Percentiles rank a stretch among this genome's conserved stretches.
Evolutionary conservation across 2,797 vertebrate genomes (phyloP).

Genomic region (Sebastes steindachneri): DNA sequence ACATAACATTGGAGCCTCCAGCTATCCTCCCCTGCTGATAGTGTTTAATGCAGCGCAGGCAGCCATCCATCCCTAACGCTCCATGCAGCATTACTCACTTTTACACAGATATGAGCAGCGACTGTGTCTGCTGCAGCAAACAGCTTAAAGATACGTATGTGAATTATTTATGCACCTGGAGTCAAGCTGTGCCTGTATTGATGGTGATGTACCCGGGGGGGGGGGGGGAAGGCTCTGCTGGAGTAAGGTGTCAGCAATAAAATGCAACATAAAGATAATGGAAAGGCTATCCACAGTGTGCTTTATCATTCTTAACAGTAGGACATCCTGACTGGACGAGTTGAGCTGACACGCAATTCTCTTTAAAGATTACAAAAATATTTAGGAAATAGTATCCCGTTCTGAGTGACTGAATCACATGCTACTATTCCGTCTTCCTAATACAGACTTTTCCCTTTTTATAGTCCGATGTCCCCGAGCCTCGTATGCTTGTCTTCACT

Average conservation of each 20-base stretch:
- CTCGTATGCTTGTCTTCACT: constrained; percentile 26
- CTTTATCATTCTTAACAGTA: background rate
- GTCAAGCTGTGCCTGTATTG: background rate
- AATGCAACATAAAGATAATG: constrained; percentile 12
- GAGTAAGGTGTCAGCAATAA: constrained; percentile 10
- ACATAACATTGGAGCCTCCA: constrained; percentile 4
- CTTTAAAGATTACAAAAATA: background rate
- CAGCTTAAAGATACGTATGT: constrained; percentile 2
- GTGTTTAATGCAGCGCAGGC: constrained; percentile 33
- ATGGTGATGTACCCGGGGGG: background rate
- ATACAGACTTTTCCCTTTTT: constrained; percentile 12
- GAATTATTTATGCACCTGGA: constrained; percentile 51
- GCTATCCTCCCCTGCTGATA: constrained; percentile 17
- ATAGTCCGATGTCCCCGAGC: background rate
- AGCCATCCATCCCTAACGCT: constrained; percentile 43
- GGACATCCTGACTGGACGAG: background rate
- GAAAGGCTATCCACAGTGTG: background rate
- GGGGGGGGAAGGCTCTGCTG: background rate
- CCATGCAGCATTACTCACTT: constrained; percentile 41
- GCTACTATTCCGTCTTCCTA: background rate
- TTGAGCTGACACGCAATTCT: background rate
- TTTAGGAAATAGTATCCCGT: background rate
- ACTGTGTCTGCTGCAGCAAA: constrained; percentile 33
- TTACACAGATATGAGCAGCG: constrained; percentile 32
- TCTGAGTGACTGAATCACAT: background rate